Percentiles rank a stretch among this genome's conserved stretches.
These are phyloP conservation scores for Fragum sueziense DNA, from an alignment of 2,888 invertebrate genomes.

Conservation along the genomic window DNA sequence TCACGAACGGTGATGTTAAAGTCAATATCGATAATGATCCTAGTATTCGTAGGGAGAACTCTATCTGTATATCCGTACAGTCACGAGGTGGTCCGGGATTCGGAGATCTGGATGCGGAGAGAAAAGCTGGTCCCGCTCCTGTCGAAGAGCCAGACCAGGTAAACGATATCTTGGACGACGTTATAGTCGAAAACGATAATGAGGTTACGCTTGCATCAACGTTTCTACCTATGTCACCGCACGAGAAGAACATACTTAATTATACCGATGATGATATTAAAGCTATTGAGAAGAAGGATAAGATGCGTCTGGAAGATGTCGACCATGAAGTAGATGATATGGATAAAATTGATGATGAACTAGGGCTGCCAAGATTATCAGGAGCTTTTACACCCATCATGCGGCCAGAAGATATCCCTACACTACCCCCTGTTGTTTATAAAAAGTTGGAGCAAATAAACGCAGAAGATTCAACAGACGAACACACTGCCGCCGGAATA, in stretches of 20 bases:
- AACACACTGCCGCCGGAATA: conserved; percentile 44
- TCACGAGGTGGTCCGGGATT: conserved; percentile 52
- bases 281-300: conserved; percentile 44
- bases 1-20: conserved; percentile 52
- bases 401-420: conserved; percentile 31
- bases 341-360: conserved; percentile 59
- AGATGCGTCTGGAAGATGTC: conserved; percentile 15
- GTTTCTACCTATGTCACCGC: conserved; percentile 54
- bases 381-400: conserved; percentile 55
- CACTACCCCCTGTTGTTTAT: conserved; percentile 44
- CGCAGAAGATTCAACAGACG: conserved; percentile 16
- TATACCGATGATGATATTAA: conserved; percentile 54
- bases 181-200: conserved; percentile 48
- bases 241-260: conserved; percentile 48
- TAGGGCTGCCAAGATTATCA: conserved; percentile 56
- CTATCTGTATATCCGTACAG: conserved; percentile 54
- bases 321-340: conserved; percentile 49
- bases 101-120: conserved; percentile 31
- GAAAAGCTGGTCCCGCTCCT: conserved; percentile 41
- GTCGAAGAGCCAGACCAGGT: conserved; percentile 60
- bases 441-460: conserved; percentile 35
- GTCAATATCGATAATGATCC: conserved; percentile 45
- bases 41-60: conserved; percentile 53
- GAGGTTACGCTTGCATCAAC: conserved; percentile 53
- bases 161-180: conserved; percentile 45